phyloP scores from a whole-genome alignment of 1,140 invertebrate genomes.

The Anoplophora glabripennis region DNA sequence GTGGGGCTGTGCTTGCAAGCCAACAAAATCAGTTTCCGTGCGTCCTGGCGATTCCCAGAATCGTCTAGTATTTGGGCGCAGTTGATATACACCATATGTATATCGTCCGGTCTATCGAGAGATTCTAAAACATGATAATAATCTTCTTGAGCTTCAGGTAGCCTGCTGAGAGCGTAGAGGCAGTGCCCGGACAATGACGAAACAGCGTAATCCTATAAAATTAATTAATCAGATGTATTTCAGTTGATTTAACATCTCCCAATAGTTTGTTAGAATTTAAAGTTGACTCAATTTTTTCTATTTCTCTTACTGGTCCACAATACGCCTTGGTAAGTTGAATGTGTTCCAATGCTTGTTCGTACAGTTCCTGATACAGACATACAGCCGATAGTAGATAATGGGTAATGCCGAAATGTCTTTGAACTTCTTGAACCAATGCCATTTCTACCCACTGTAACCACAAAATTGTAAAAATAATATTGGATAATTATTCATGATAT shows the following conservation, averaged over 20 bases:
- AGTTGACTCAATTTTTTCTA: too few species aligned
- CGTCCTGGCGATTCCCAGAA: conserved; percentile 31
- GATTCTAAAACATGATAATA: conserved; percentile 35
- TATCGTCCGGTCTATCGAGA: conserved; percentile 38
- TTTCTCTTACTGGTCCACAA: too few species aligned
- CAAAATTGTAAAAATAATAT: background rate
- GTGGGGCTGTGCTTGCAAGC: conserved; percentile 41
- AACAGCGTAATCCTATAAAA: conserved; percentile 33
- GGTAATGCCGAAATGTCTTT: background rate
- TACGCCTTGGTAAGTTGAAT: too few species aligned
- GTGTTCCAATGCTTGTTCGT: background rate
- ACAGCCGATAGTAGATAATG: conserved; percentile 7
- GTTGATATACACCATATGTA: conserved; percentile 39
- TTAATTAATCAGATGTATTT: conserved; percentile 13
- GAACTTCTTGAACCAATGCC: conserved; percentile 31
- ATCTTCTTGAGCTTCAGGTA: conserved; percentile 32
- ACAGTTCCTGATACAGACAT: conserved; percentile 3
- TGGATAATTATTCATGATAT: too few species aligned
- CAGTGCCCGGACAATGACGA: conserved; percentile 37
- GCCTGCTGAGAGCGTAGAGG: conserved; percentile 24
- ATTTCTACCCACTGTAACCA: conserved; percentile 31
- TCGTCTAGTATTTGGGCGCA: conserved; percentile 25
- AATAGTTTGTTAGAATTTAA: too few species aligned
- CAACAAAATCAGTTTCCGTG: conserved; percentile 36
- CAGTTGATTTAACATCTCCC: too few species aligned